Evolutionary conservation across 1,140 invertebrate genomes (phyloP).

Genomic region (Piezodorus guildinii): DNA sequence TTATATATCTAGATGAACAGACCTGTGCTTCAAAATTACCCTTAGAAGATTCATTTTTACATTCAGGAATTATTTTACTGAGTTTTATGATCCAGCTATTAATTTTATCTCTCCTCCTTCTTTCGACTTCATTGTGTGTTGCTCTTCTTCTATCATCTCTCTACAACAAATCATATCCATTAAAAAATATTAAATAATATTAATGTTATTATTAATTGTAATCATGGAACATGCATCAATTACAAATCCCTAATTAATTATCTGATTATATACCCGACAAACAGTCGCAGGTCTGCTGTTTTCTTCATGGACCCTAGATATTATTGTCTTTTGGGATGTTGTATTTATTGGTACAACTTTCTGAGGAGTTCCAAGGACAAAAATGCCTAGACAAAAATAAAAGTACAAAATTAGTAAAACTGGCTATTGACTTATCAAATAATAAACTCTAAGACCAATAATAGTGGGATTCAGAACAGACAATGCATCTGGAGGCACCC

Average conservation of each 20-base stretch:
- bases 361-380: not conserved
- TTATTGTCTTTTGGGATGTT: slow-evolving; percentile 8
- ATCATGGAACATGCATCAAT: too few relatives aligned
- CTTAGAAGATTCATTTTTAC: slow-evolving; percentile 38
- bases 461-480: too few relatives aligned
- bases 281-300: not conserved
- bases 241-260: not conserved
- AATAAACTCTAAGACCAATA: too few relatives aligned
- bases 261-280: not conserved
- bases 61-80: slow-evolving; percentile 47
- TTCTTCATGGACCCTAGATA: not conserved
- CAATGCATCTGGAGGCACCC: too few relatives aligned
- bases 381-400: not conserved
- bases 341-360: slow-evolving; percentile 3
- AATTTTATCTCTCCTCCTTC: slow-evolving; percentile 51
- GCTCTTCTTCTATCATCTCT: slow-evolving; percentile 41
- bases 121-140: slow-evolving; percentile 47
- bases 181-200: too few relatives aligned
- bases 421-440: too few relatives aligned
- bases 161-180: slow-evolving; percentile 24
- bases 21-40: slow-evolving; percentile 41
- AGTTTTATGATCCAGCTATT: slow-evolving; percentile 63
- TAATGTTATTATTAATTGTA: too few relatives aligned
- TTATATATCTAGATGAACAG: slow-evolving; percentile 17
- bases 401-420: too few relatives aligned